Evolutionary conservation across 2,888 invertebrate genomes (phyloP), one percentile per base, ranked within the genome.

Genomic region (Eutolmus rufibarbis): DNA sequence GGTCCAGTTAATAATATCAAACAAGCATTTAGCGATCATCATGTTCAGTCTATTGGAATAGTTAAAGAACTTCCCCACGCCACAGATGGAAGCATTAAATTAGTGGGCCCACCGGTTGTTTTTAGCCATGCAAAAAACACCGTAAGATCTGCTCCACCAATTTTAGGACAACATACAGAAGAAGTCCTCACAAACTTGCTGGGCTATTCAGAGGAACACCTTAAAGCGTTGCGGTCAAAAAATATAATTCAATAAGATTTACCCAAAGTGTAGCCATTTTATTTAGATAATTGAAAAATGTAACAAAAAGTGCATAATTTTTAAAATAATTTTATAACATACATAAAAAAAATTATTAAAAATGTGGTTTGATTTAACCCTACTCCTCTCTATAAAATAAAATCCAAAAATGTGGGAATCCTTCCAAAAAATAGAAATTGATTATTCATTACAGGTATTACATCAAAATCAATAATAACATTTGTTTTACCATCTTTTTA

Each of bases 1-100:
- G 98, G 98, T 0, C 98, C 98, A 0, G 95, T 99, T 4, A 99
- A 99, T 93, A 95, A 94, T 74, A 95, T 99, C 92, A 93, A 94
- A 89, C 95, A 97, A 92, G 97, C 97, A 0, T 99, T 99, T 92
- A 94, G 95, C 84, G 98, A 99, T 93, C 96, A 96, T 2, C 99
- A 99, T 92, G 95, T 98, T 0, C 94, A 94, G 89, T 94, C 94
- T 1, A 95, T 96, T 88, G 94, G 93, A n/a, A 91, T 97, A 87
- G 96, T 97, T 0, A 94, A 96, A 91, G 95, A 95, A 88, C 89
- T 97, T 88, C 91, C 94, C 0, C 97, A 98, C 92, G 94, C 95
- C 0, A 93, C 93, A 43, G 95, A 95, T 31, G 97, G 97, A 0
- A 92, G 91, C 19, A 93, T 98, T 2, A 96, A 95, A 91, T 92